Evolutionary conservation across 2,888 invertebrate genomes (phyloP).

Genomic region (Pollenia amentaria): DNA sequence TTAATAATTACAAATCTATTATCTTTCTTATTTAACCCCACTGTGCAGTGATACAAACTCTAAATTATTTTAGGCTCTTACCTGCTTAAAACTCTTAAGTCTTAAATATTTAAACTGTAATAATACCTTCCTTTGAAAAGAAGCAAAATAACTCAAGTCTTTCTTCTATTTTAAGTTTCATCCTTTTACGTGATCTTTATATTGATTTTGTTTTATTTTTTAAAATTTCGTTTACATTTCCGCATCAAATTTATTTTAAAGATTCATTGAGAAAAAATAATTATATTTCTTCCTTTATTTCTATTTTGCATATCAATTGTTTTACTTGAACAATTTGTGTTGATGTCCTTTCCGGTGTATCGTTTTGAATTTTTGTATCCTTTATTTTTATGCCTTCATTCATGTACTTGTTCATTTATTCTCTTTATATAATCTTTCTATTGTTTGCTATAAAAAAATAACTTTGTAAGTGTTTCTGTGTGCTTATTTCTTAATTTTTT

Average conservation of each 20-base stretch:
- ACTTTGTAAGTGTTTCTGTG: constrained; percentile 18
- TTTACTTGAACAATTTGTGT: constrained; percentile 50
- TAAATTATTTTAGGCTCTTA: too few species aligned
- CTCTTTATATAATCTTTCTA: neutral
- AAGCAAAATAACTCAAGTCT: too few species aligned
- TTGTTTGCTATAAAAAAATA: constrained; percentile 28
- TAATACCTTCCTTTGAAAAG: too few species aligned
- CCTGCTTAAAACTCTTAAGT: too few species aligned
- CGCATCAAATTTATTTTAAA: constrained; percentile 35
- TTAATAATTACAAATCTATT: too few species aligned
- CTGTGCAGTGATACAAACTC: too few species aligned
- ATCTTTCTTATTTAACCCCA: too few species aligned
- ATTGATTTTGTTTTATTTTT: constrained; percentile 37
- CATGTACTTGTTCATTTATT: neutral
- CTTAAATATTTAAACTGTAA: too few species aligned
- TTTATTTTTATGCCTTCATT: neutral
- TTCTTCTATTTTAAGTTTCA: neutral
- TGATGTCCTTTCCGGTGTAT: constrained; percentile 48
- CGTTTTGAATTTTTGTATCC: neutral
- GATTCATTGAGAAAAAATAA: constrained; percentile 8
- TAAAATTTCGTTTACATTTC: constrained; percentile 60
- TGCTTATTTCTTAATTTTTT: constrained; percentile 24
- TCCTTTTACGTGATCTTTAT: neutral
- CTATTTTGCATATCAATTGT: constrained; percentile 37
- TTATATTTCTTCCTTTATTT: neutral